phyloP scores from a whole-genome alignment of 2,797 vertebrate species.

The Melanotaenia pygmaea region DNA sequence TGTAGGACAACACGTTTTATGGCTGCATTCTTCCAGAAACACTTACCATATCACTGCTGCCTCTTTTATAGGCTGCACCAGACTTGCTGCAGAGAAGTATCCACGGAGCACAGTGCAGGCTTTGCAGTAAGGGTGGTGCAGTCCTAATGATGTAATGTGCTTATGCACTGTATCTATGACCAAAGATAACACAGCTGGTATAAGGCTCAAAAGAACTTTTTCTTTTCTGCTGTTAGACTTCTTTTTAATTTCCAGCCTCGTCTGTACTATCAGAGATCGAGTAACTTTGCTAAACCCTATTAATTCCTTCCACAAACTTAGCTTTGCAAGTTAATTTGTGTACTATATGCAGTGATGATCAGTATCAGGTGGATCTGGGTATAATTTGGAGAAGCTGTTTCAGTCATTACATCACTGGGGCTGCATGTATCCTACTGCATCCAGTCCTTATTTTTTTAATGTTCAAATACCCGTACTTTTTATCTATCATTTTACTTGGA shows the following conservation, averaged over 20 bases:
- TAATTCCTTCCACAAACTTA: no score
- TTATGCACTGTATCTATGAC: not conserved
- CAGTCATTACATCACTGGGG: no score
- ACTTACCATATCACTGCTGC: not conserved
- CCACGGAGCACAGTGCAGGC: conserved; percentile 2
- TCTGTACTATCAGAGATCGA: not conserved
- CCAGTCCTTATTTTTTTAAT: no score
- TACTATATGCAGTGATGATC: no score
- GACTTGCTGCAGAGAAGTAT: not conserved
- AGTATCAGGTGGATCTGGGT: no score
- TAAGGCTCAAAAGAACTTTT: not conserved
- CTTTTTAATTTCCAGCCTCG: not conserved
- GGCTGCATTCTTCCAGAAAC: conserved; percentile 1
- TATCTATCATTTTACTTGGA: no score
- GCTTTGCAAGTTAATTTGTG: no score
- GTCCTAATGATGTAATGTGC: conserved; percentile 1
- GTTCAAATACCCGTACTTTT: no score
- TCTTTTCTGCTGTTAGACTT: not conserved
- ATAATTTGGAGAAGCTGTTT: no score
- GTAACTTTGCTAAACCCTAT: no score
- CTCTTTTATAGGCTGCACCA: not conserved
- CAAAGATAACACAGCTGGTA: not conserved
- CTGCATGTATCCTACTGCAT: no score
- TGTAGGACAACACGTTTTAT: not conserved
- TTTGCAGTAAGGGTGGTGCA: not conserved